These are phyloP conservation scores for Calcarius ornatus DNA, from an alignment of 2,113 vertebrate species.

Conservation along the genomic window DNA sequence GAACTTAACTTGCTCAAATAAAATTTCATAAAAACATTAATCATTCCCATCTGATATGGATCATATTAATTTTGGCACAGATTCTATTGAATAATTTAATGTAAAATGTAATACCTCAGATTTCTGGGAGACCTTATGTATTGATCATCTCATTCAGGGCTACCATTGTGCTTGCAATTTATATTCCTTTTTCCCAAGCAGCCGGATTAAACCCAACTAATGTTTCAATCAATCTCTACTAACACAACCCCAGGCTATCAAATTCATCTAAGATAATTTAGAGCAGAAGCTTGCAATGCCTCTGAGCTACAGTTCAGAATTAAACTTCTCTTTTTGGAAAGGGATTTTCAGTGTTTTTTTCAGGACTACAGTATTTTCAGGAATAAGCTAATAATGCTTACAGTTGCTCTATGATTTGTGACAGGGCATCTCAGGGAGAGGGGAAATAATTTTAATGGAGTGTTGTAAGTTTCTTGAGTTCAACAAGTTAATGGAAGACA, in stretches of 20 bases:
- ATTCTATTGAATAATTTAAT: conserved; percentile 6
- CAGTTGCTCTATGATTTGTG: conserved; percentile 26
- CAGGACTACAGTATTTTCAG: neutral
- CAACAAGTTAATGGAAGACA: conserved; percentile 48
- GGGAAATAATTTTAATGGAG: conserved; percentile 40
- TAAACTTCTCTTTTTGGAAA: conserved; percentile 13
- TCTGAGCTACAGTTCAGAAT: neutral
- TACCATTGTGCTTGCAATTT: neutral
- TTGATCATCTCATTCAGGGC: neutral
- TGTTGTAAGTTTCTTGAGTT: conserved; percentile 34
- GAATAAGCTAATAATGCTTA: neutral
- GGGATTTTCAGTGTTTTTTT: neutral
- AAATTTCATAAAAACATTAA: conserved; percentile 16
- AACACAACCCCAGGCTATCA: neutral
- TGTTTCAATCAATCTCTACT: conserved; percentile 41
- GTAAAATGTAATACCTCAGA: neutral
- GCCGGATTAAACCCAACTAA: conserved; percentile 45
- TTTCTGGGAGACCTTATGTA: conserved; percentile 23
- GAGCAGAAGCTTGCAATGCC: neutral
- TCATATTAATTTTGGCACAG: conserved; percentile 1
- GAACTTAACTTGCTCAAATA: conserved; percentile 23
- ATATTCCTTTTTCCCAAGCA: conserved; percentile 8
- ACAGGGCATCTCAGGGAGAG: neutral
- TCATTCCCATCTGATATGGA: neutral
- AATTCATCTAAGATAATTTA: neutral